Base-by-base conservation (phyloP, 2,888 invertebrate species). In the Eupithecia exiguata region DNA sequence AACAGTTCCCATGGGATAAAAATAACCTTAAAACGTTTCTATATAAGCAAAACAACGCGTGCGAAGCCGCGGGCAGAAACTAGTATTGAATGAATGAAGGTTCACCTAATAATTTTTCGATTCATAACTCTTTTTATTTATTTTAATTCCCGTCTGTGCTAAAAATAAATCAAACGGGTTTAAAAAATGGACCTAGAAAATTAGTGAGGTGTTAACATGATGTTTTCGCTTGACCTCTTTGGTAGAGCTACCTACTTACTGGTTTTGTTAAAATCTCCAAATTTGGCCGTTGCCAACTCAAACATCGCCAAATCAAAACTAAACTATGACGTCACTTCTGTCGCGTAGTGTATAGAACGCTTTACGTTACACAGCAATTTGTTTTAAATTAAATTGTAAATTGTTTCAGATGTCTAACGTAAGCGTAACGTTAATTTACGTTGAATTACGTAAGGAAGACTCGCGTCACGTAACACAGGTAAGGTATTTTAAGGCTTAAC, bases 351-450 rank as follows among this genome's bases (percentile, higher is more conserved):
- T 38, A 21, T 35, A 35, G 38, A 21, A 21, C 21, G 58, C n/a
- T 49, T 63, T 61, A 21, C 49, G 21, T 53, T 53, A 58, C 70
- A 49, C 62, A 69, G 71, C 61, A 72, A 77, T 69, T 72, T 72
- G 72, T 74, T 76, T 68, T 71, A 68, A 76, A 76, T 76, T 74
- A 78, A 78, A 70, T 65, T 74, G 72, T 74, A 70, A 75, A 76
- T 79, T 79, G 79, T 79, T 79, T 78, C 79, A 79, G 79, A 75
- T 77, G 77, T 69, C 66, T 74, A 74, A 75, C 77, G 79, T 77
- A 77, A 78, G 76, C 77, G 53, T 21, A 58, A 58, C 58, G 58
- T 75, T 70, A 78, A 78, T 78, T 78, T 75, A 72, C 78, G 75
- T 77, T 77, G 69, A 72, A 78, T 72, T 76, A 72, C 67, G 74